Percentiles rank a stretch among this genome's conserved stretches.
These are phyloP conservation scores for Dasypogon diadema DNA, from an alignment of 2,888 invertebrate species.

Conservation along the genomic window DNA sequence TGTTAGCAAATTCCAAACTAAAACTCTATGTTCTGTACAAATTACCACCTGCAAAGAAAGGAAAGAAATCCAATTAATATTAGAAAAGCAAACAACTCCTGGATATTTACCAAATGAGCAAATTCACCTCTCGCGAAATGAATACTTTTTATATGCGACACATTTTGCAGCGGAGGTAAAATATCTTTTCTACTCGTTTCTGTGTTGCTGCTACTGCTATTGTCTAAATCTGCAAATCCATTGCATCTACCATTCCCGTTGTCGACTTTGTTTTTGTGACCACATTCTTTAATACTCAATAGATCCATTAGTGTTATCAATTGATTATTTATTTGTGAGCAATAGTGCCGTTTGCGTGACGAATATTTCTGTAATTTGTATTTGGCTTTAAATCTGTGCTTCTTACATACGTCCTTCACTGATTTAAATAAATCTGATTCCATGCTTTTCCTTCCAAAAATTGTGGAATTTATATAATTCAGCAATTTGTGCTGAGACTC, in stretches of 20 bases:
- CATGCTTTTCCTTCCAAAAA: conserved; percentile 40
- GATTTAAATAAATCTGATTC: conserved; percentile 57
- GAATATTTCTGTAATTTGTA: conserved; percentile 60
- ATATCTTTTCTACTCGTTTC: neutral
- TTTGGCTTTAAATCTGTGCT: conserved; percentile 65
- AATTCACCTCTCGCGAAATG: conserved; percentile 66
- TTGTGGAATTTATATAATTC: conserved; percentile 59
- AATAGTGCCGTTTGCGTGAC: conserved; percentile 54
- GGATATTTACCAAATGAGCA: conserved; percentile 62
- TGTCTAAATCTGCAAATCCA: conserved; percentile 2
- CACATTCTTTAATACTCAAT: conserved; percentile 58
- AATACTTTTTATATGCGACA: conserved; percentile 63
- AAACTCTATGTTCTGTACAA: conserved; percentile 70
- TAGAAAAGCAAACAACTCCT: neutral
- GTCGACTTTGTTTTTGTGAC: conserved; percentile 23
- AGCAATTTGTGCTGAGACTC: conserved; percentile 58
- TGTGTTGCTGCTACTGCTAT: neutral
- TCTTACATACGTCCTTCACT: conserved; percentile 59
- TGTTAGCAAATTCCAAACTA: conserved; percentile 78
- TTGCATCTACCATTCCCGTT: conserved; percentile 4
- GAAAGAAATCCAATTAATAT: conserved; percentile 3
- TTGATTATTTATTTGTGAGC: conserved; percentile 59
- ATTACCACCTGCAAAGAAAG: conserved; percentile 62
- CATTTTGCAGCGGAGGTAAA: conserved; percentile 58
- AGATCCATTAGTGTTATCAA: conserved; percentile 61